Evolutionary conservation across 2,888 invertebrate species (phyloP).

Genomic region (Schizaphis graminum): DNA sequence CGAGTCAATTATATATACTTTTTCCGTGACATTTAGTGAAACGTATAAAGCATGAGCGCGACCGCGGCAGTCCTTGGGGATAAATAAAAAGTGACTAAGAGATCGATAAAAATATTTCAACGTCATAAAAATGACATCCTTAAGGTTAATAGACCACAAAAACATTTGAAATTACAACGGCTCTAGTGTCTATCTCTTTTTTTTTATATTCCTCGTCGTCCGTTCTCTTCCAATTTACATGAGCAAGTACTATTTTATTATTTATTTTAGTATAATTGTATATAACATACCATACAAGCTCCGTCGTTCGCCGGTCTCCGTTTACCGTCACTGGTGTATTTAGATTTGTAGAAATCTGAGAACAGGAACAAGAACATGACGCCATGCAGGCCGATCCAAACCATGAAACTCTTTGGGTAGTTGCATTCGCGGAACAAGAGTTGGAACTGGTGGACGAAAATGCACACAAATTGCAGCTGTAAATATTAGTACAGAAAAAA

Average conservation of each 20-base stretch:
- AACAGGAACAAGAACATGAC: conserved; percentile 94
- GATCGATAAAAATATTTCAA: conserved; percentile 24
- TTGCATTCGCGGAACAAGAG: conserved; percentile 90
- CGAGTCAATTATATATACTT: neutral
- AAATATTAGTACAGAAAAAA: conserved; percentile 68
- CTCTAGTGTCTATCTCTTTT: neutral
- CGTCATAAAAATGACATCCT: neutral
- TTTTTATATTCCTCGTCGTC: neutral
- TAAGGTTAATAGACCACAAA: neutral
- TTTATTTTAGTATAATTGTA: neutral
- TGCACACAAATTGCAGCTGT: conserved; percentile 92
- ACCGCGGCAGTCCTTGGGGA: conserved; percentile 15
- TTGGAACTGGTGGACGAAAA: conserved; percentile 93
- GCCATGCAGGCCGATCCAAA: conserved; percentile 96
- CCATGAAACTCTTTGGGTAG: conserved; percentile 90
- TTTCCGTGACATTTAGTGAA: conserved; percentile 26
- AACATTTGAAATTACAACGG: neutral
- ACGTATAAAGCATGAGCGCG: neutral
- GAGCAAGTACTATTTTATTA: neutral
- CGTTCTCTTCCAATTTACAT: neutral
- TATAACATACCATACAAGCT: conserved; percentile 48
- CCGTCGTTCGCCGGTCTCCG: conserved; percentile 62
- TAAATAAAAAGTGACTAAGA: neutral
- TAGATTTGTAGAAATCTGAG: conserved; percentile 92
- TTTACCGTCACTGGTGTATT: conserved; percentile 74